Percentiles rank a stretch among this genome's conserved stretches.
Evolutionary conservation across 2,113 vertebrate genomes (phyloP).

Genomic region (Loxodonta africana): DNA sequence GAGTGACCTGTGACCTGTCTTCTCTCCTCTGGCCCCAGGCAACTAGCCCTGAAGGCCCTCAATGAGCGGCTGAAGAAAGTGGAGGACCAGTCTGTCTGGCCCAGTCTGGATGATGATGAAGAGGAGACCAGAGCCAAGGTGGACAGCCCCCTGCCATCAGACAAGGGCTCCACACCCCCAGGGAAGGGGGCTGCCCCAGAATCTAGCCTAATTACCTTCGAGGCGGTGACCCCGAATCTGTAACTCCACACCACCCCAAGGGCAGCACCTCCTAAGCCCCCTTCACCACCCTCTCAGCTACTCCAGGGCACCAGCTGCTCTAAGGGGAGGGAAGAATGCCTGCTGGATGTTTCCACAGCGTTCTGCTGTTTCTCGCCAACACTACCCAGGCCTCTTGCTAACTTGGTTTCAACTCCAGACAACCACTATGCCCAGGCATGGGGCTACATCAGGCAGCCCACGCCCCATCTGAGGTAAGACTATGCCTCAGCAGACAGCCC

Average conservation of each 20-base stretch:
- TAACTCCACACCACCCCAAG: slow-evolving; percentile 83
- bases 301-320: slow-evolving; percentile 16
- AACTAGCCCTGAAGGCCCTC: slow-evolving; percentile 97
- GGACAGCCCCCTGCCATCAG: slow-evolving; percentile 88
- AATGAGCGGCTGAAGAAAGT: slow-evolving; percentile 97
- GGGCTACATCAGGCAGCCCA: slow-evolving; percentile 35
- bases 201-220: slow-evolving; percentile 96
- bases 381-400: slow-evolving; percentile 73
- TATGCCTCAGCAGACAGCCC: slow-evolving; percentile 52
- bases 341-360: slow-evolving; percentile 36
- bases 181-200: slow-evolving; percentile 88
- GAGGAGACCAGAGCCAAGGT: slow-evolving; percentile 90
- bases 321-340: slow-evolving; percentile 57
- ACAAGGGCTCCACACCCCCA: slow-evolving; percentile 67
- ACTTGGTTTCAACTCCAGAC: slow-evolving; percentile 71
- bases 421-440: slow-evolving; percentile 72
- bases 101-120: slow-evolving; percentile 98
- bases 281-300: slow-evolving; percentile 55
- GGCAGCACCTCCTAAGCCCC: slow-evolving; percentile 62
- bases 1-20: slow-evolving; percentile 15
- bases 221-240: slow-evolving; percentile 93
- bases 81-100: slow-evolving; percentile 97
- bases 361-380: slow-evolving; percentile 73
- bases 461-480: slow-evolving; percentile 55
- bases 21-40: slow-evolving; percentile 88